Evolutionary conservation across 2,888 invertebrate genomes (phyloP), one percentile per base, ranked within the genome.

Genomic region (Penaeus monodon): DNA sequence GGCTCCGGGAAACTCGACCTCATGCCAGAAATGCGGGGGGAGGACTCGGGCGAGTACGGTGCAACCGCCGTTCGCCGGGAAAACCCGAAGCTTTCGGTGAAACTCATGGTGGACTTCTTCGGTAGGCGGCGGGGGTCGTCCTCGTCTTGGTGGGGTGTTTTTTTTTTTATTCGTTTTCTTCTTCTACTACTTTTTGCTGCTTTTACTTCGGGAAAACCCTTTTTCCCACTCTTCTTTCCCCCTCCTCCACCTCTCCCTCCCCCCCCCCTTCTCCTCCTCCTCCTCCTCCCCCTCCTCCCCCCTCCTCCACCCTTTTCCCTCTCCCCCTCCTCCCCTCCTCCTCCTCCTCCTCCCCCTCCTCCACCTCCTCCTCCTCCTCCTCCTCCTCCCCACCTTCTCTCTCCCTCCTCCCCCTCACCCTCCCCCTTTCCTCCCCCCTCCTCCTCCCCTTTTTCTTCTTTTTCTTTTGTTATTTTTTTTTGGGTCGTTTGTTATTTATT

Each of bases 1-100:
- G 86, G 77, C 14, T 68, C 84, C 12, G 88, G 86, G 20, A 81
- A 76, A 24, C 86, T 88, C 22, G 86, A 86, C 33, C 94, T 97
- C 88, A 95, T 96, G 92, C 92, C 94, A 95, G 81, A 94, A 95
- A 93, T 97, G 91, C 94, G 95, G 70, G 95, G 95, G 90, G 94
- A 95, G 86, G 96, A 97, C 94, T 95, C 95, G 66, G 97, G 97
- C 88, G 94, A 93, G 91, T 97, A 97, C 93, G 96, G 89, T 97
- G 97, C 92, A n/a, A 94, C 94, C 57, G 96, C 96, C n/a, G 95
- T 94, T 88, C 92, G 96, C 96, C 88, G 91, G 90, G n/a, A n/a
- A 84, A 91, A 90, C 82, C 90, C 91, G 78, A 88, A 89, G 65
- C 86, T 91, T 73, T 85, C 81, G 70, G 91, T 91, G 44, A 86